Conservation (phyloP, 2,888 invertebrate genomes). For the Papilio gigon region DNA sequence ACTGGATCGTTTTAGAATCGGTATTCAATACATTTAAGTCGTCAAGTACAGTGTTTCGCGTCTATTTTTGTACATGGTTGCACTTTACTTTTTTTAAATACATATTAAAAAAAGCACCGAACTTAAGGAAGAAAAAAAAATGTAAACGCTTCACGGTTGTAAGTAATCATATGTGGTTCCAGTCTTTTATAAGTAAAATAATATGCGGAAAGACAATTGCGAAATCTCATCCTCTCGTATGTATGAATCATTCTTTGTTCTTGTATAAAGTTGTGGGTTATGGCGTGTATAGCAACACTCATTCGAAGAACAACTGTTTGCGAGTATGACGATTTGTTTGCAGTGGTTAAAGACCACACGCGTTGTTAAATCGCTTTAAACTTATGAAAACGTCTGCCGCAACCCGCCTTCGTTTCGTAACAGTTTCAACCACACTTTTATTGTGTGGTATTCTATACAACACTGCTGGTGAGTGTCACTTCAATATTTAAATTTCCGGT, state of each 20-base stretch:
- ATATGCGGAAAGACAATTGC: neutral
- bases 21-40: neutral
- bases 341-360: conserved; percentile 24
- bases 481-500: conserved; percentile 10
- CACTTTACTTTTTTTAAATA: neutral
- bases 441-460: conserved; percentile 5
- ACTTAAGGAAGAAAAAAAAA: too few species aligned
- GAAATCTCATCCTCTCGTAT: neutral
- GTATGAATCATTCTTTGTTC: conserved; percentile 6
- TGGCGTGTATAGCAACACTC: conserved; percentile 21
- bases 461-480: neutral
- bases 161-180: too few species aligned
- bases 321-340: conserved; percentile 31
- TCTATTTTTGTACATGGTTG: neutral
- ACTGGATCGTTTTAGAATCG: conserved; percentile 4
- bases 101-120: too few species aligned
- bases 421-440: neutral
- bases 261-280: neutral
- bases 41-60: neutral
- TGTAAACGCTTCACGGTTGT: too few species aligned
- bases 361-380: conserved; percentile 7
- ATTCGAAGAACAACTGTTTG: conserved; percentile 28
- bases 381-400: conserved; percentile 8
- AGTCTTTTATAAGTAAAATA: neutral
- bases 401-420: conserved; percentile 16